phyloP scores from a whole-genome alignment of 2,888 invertebrate species.

The Cryptophagus acutangulus region DNA sequence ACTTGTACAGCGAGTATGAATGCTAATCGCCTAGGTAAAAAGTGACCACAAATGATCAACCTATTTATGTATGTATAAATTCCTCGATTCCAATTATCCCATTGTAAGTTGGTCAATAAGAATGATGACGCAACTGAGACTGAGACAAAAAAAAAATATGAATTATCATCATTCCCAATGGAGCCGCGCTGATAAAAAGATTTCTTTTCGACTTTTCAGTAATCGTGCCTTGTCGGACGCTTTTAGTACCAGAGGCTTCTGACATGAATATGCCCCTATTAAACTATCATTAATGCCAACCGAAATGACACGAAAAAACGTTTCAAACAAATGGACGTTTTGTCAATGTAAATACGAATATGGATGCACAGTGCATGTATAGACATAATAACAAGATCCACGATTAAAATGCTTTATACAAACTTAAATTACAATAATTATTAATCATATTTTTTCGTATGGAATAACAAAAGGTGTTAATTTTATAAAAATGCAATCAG shows the following conservation, averaged over 20 bases:
- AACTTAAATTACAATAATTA: no score
- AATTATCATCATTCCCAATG: slow-evolving; percentile 42
- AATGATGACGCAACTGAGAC: slow-evolving; percentile 37
- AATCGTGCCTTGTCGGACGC: slow-evolving; percentile 26
- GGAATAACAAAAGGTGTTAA: no score
- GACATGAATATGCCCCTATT: slow-evolving; percentile 18
- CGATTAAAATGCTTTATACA: no score
- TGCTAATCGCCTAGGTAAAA: slow-evolving; percentile 18
- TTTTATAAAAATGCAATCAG: neutral
- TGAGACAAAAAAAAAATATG: slow-evolving; percentile 38
- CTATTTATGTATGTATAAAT: slow-evolving; percentile 31
- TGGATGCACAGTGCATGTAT: no score
- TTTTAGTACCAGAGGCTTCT: slow-evolving; percentile 17
- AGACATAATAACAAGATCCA: no score
- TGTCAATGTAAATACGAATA: no score
- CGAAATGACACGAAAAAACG: slow-evolving; percentile 26
- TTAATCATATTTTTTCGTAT: neutral
- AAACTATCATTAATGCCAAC: slow-evolving; percentile 25
- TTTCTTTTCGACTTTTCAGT: slow-evolving; percentile 29
- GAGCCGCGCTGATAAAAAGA: slow-evolving; percentile 31
- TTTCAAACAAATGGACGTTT: no score
- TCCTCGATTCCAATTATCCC: slow-evolving; percentile 36
- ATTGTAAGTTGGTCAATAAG: slow-evolving; percentile 34
- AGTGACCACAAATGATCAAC: slow-evolving; percentile 30
- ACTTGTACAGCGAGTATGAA: no score